Evolutionary conservation across 2,888 invertebrate genomes (phyloP).

Genomic region (Nudaria mundana): DNA sequence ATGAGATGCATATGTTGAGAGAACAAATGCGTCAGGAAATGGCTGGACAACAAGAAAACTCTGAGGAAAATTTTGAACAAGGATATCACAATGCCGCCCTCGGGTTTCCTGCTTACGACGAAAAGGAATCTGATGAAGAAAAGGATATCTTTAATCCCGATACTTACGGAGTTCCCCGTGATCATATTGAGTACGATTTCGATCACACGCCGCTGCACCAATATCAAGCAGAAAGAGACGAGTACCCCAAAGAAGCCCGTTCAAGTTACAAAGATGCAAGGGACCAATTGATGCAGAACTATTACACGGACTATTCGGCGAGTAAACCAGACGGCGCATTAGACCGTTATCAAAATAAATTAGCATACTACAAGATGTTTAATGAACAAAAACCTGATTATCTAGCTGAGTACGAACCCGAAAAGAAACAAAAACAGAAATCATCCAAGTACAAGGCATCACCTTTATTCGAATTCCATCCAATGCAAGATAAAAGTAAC

Average conservation of each 20-base stretch:
- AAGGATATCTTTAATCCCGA: slow-evolving; percentile 63
- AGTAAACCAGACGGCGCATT: slow-evolving; percentile 59
- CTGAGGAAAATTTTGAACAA: slow-evolving; percentile 71
- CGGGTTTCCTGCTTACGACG: slow-evolving; percentile 65
- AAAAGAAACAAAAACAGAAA: slow-evolving; percentile 46
- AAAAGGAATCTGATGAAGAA: slow-evolving; percentile 47
- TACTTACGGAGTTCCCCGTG: slow-evolving; percentile 50
- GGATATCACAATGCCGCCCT: slow-evolving; percentile 68
- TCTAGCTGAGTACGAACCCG: slow-evolving; percentile 35
- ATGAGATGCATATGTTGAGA: slow-evolving; percentile 49
- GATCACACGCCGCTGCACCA: slow-evolving; percentile 59
- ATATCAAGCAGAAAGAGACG: slow-evolving; percentile 60
- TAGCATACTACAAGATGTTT: slow-evolving; percentile 63
- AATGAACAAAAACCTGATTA: slow-evolving; percentile 58
- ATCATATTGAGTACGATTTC: slow-evolving; percentile 46
- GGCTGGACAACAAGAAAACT: slow-evolving; percentile 59
- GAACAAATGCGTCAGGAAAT: slow-evolving; percentile 56
- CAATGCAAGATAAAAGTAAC: slow-evolving; percentile 38
- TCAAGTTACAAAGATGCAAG: slow-evolving; percentile 58
- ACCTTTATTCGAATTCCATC: slow-evolving; percentile 42
- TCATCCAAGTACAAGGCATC: slow-evolving; percentile 49
- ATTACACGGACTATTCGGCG: slow-evolving; percentile 61
- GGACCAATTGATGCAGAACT: slow-evolving; percentile 63
- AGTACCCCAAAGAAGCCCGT: slow-evolving; percentile 57
- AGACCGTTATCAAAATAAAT: slow-evolving; percentile 57